A percentile compares a stretch with the other conserved stretches of the same genome.
Evolutionary conservation across 37 sponge, comb jelly and placozoan species (phyloP).

Genomic region (Petrosia ficiformis): DNA sequence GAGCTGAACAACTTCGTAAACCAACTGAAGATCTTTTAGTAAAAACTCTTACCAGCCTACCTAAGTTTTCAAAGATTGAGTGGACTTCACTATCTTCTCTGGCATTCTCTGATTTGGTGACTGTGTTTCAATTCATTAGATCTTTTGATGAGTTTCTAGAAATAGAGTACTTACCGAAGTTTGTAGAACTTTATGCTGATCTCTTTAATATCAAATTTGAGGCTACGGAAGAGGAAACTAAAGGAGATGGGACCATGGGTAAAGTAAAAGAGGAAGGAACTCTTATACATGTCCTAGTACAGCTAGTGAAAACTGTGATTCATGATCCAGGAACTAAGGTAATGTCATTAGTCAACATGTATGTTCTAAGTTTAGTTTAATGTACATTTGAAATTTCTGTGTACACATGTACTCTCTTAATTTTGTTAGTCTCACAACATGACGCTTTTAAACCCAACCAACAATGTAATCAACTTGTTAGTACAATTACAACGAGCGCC

Average conservation of each 20-base stretch:
- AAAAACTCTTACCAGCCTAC: constrained; percentile 28
- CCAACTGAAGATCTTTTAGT: constrained; percentile 79
- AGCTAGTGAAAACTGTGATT: constrained; percentile 33
- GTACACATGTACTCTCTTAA: too few species aligned
- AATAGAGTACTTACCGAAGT: constrained; percentile 29
- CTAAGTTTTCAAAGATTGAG: constrained; percentile 37
- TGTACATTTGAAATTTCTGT: too few species aligned
- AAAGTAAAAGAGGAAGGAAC: constrained; percentile 4
- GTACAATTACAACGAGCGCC: too few species aligned
- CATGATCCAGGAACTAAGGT: constrained; percentile 31
- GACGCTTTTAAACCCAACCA: too few species aligned
- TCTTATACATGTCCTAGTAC: constrained; percentile 16
- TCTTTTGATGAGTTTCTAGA: constrained; percentile 79
- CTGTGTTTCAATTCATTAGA: constrained; percentile 74
- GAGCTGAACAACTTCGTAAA: constrained; percentile 65
- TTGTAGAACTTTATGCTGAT: constrained; percentile 34
- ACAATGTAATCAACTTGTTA: too few species aligned
- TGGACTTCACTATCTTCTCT: constrained; percentile 49
- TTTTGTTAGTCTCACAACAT: too few species aligned
- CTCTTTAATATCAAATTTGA: constrained; percentile 17
- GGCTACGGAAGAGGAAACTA: background rate
- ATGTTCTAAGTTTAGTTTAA: too few species aligned
- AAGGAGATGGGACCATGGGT: background rate
- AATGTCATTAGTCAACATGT: too few species aligned
- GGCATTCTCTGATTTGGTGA: constrained; percentile 74